These are phyloP conservation scores for Cirrhinus molitorella DNA, from an alignment of 2,797 vertebrate genomes.

Conservation along the genomic window DNA sequence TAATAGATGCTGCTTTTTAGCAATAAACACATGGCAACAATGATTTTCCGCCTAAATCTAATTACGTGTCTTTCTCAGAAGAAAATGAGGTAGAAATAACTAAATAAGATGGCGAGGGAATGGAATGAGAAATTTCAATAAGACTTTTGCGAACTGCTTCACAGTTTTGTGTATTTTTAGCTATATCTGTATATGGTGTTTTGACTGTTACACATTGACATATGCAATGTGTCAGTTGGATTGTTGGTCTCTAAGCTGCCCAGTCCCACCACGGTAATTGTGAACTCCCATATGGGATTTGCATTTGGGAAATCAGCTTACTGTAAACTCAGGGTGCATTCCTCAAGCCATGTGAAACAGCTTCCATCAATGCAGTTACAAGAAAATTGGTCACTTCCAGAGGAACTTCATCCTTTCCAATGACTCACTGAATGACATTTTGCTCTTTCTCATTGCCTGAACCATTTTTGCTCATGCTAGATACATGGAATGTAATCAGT, in stretches of 20 bases:
- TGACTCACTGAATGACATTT: not conserved
- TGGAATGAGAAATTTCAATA: conserved; percentile 21
- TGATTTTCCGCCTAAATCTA: not conserved
- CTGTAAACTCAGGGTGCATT: conserved; percentile 29
- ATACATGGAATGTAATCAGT: not conserved
- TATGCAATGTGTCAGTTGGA: conserved; percentile 35
- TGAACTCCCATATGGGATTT: conserved; percentile 40
- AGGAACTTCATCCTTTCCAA: conserved; percentile 14
- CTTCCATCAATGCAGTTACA: conserved; percentile 20
- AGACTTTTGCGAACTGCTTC: conserved; percentile 41
- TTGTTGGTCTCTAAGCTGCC: not conserved
- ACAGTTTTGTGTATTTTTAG: conserved; percentile 25
- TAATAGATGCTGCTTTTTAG: conserved; percentile 13
- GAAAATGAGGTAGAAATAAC: not conserved
- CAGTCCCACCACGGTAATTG: conserved; percentile 30
- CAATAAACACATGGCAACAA: not conserved
- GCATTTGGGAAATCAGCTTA: conserved; percentile 49
- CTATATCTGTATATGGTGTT: conserved; percentile 51
- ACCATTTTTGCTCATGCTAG: not conserved
- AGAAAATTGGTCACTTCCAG: conserved; percentile 23
- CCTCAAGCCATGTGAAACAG: conserved; percentile 44
- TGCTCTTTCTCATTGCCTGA: conserved; percentile 9
- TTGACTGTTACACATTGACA: conserved; percentile 41
- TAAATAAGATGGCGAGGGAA: not conserved
- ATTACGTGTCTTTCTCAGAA: conserved; percentile 7